Base-by-base conservation (phyloP, 2,797 vertebrate genomes). In the Myotis vivesi region DNA sequence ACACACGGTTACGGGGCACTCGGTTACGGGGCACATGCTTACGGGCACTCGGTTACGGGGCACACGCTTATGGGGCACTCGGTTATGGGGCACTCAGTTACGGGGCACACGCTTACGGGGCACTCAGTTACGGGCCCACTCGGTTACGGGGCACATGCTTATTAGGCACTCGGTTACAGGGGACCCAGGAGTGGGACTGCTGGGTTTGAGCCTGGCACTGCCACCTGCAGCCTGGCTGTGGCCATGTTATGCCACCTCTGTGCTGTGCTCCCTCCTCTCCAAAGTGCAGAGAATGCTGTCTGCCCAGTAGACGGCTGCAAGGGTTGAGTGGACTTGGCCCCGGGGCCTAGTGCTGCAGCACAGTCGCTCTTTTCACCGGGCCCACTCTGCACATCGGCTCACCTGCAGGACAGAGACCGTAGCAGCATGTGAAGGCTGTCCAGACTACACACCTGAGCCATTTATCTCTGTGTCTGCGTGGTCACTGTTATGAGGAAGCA, bases 271-370 rank as follows among this genome's bases (percentile, higher is more conserved):
- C 62, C 20, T 87, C 4, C 1, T 46, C 49, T 90, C 38, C 41
- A 17, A 72, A 46, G 36, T 1, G 41, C 64, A 93, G 28, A 30
- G 22, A 20, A 22, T 25, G 15, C 51, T 4, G 12, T 59, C 4
- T 3, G 1, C 13, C 12, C 73, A 12, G 1, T 4, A 20, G 15
- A 8, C 23, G 15, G 3, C 36, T 62, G 30, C 38, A 20, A 19
- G 44, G 79, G 51, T 19, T 41, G 46, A 62, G 83, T 12, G 41
- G 17, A 73, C 8, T 6, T 2, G 1, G 64, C 62, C 11, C 12
- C 36, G 22, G 3, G 3, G 36, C 36, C 30, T 16, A 25, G 41
- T 2, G 5, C 87, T 10, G 8, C 5, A 0, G 4, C 28, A 38
- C 5, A 15, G 36, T 33, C 46, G 57, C 80, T 51, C 17, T 28